Evolutionary conservation across 2,797 vertebrate species (phyloP).

Genomic region (Linurgus olivaceus): DNA sequence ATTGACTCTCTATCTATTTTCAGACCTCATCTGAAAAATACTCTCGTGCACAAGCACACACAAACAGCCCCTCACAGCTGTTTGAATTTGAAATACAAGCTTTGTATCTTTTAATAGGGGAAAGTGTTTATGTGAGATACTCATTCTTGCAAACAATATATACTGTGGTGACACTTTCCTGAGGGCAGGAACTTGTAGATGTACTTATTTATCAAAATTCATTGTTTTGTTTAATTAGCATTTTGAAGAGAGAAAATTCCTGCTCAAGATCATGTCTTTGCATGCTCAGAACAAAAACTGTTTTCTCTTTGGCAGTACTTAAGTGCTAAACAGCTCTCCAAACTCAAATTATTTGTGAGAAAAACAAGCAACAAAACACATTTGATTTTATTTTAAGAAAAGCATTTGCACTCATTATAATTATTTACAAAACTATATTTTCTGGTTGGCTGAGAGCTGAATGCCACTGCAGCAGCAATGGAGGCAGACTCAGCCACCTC

Average conservation of each 20-base stretch:
- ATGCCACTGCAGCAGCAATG: neutral
- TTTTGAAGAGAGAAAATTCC: neutral
- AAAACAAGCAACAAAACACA: neutral
- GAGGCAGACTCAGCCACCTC: neutral
- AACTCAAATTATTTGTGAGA: neutral
- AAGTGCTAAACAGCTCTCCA: neutral
- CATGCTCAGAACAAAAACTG: neutral
- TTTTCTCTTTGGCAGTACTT: neutral
- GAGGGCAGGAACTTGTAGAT: neutral
- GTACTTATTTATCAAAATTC: neutral
- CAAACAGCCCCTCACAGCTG: neutral
- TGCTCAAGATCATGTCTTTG: neutral
- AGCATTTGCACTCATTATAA: neutral
- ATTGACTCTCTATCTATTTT: neutral
- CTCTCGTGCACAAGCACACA: neutral
- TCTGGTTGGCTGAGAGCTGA: neutral
- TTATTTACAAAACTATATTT: neutral
- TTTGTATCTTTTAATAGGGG: neutral
- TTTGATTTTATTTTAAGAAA: neutral
- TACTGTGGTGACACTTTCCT: neutral
- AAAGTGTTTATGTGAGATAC: neutral
- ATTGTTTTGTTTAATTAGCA: neutral
- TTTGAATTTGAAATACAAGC: neutral
- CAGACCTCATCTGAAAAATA: neutral
- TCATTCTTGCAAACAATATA: neutral